Percentiles rank a stretch among this genome's conserved stretches.
phyloP scores from a whole-genome alignment of 2,797 vertebrate species.

The Danio tinwini region DNA sequence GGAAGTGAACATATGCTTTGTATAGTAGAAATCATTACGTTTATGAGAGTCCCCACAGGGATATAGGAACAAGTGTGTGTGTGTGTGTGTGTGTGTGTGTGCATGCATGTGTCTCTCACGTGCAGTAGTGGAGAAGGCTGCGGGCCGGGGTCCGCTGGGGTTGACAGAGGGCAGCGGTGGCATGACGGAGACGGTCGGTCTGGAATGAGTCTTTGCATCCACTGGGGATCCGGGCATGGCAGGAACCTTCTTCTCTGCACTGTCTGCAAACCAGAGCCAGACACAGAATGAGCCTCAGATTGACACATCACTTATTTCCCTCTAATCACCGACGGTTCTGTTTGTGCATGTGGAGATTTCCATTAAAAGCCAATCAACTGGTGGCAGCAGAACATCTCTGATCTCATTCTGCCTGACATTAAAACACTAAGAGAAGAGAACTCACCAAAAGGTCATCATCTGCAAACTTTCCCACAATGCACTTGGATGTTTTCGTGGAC shows the following conservation, averaged over 20 bases:
- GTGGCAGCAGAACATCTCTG: neutral
- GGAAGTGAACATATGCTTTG: too few relatives aligned
- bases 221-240: conserved; percentile 98
- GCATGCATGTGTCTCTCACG: conserved; percentile 79
- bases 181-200: conserved; percentile 93
- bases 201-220: conserved; percentile 97
- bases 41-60: too few relatives aligned
- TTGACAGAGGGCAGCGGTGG: conserved; percentile 94
- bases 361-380: conserved; percentile 24
- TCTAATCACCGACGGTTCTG: neutral
- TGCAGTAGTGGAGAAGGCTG: conserved; percentile 92
- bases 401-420: neutral
- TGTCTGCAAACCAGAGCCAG: conserved; percentile 76
- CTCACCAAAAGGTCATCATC: neutral
- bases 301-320: conserved; percentile 10
- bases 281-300: neutral
- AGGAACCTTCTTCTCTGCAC: conserved; percentile 94
- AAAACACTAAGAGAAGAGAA: neutral
- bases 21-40: too few relatives aligned
- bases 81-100: too few relatives aligned
- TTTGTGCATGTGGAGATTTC: conserved; percentile 3
- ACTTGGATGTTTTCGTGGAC: too few relatives aligned
- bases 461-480: neutral
- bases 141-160: conserved; percentile 88
- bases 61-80: too few relatives aligned